Base-by-base conservation (phyloP, 2,113 vertebrate genomes). In the Amia ocellicauda region DNA sequence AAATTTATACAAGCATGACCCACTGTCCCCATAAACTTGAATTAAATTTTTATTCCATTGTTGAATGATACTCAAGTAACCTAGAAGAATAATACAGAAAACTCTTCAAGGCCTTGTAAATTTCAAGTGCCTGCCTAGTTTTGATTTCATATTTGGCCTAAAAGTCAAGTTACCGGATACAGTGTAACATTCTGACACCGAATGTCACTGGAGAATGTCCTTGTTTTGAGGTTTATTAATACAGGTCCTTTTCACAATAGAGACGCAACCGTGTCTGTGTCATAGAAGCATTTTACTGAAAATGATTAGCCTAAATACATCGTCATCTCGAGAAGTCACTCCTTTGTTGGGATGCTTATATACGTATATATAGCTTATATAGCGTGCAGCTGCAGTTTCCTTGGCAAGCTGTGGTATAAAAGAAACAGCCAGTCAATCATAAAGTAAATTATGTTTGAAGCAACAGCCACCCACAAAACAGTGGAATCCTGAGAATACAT, bases 1-100 rank as follows among this genome's bases (percentile, higher is more conserved):
- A 66, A 78, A 81, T 82, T 77, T 14, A 56, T 68, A 52, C 65
- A 64, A 43, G 54, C 67, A 52, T 88, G 81, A 85, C 78, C 78
- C 63, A 73, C 3, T 26, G 77, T 77, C 70, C 75, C 63, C 55
- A 70, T 76, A 83, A 81, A 82, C 68, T 58, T 76, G 73, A 45
- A 60, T 66, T 67, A 64, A 73, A 79, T 70, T 73, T 74, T 80
- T 79, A 73, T 70, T 67, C 70, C 68, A 69, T 56, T 77, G 78
- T 78, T 71, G 67, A 82, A 71, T 73, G 70, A 74, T 66, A 77
- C 78, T 76, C 81, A 62, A 69, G 63, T 72, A 74, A 79, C 65
- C 64, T 67, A 9, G 26, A 73, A 60, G 56, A 83, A 68, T 72
- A 47, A 47, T 47, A 47, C 13, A 16, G 45, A n/a, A 47, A 47